Conservation (phyloP, 2,113 vertebrate genomes). For the Ariopsis seemanni region DNA sequence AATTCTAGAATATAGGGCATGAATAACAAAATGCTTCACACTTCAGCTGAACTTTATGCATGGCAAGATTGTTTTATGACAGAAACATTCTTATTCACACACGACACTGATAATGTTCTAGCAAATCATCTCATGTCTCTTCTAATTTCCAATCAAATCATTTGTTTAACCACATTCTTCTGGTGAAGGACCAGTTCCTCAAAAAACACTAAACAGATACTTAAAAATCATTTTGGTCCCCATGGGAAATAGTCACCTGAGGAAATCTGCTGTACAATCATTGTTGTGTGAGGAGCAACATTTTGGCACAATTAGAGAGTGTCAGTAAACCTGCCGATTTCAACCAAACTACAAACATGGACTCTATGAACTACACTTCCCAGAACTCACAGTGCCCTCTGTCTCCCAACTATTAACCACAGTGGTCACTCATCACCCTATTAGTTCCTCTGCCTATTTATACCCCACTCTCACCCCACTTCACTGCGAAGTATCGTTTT, state of each 20-base stretch:
- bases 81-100: constrained; percentile 5
- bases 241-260: constrained; percentile 21
- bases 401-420: too few relatives aligned
- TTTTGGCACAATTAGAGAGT: constrained; percentile 3
- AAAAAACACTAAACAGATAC: background rate
- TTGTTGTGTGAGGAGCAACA: background rate
- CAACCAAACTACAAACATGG: too few relatives aligned
- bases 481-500: too few relatives aligned
- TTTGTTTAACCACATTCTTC: background rate
- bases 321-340: too few relatives aligned
- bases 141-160: background rate
- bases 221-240: constrained; percentile 22
- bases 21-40: background rate
- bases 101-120: background rate
- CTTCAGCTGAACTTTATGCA: background rate
- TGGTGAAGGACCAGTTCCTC: background rate
- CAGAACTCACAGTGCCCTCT: too few relatives aligned
- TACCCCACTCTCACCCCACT: too few relatives aligned
- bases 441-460: too few relatives aligned
- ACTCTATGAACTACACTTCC: too few relatives aligned
- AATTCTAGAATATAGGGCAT: background rate
- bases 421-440: too few relatives aligned
- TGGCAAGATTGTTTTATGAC: background rate
- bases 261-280: constrained; percentile 5
- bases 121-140: background rate